Percentiles rank a stretch among this genome's conserved stretches.
These are phyloP conservation scores for Myocastor coypus DNA, from an alignment of 2,113 vertebrate species.

Conservation along the genomic window DNA sequence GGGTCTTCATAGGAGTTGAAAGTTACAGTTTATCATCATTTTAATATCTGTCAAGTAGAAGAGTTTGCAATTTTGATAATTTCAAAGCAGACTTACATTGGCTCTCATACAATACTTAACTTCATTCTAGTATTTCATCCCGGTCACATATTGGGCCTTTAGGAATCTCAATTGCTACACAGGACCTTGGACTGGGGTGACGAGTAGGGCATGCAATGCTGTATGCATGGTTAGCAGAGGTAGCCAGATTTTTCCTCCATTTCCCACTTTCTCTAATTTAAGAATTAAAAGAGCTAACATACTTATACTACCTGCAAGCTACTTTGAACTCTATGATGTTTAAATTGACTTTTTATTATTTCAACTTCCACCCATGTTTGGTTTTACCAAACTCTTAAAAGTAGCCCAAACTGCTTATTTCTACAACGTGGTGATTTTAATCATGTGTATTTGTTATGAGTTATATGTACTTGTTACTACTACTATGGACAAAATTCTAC, in stretches of 20 bases:
- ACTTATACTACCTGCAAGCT: background rate
- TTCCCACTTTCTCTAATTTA: background rate
- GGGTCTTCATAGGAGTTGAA: background rate
- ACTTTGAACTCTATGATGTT: background rate
- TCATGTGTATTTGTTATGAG: constrained; percentile 37
- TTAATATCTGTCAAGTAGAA: constrained; percentile 29
- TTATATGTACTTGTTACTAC: too few species aligned
- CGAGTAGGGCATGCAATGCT: background rate
- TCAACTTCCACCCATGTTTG: constrained; percentile 41
- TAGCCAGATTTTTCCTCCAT: background rate
- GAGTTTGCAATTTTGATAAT: constrained; percentile 24
- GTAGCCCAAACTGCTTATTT: constrained; percentile 50
- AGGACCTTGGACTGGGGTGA: background rate
- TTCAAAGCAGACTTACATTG: constrained; percentile 19
- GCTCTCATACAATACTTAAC: background rate
- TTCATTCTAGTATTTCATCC: background rate
- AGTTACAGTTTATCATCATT: constrained; percentile 27
- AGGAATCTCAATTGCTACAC: constrained; percentile 18
- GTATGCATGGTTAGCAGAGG: background rate
- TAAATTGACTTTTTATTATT: constrained; percentile 60
- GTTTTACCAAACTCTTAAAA: constrained; percentile 39
- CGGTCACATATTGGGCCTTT: background rate
- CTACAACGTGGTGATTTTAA: background rate
- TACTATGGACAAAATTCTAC: background rate
- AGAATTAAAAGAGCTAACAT: background rate